Evolutionary conservation across 2,888 invertebrate genomes (phyloP).

Genomic region (Pimpla rufipes): DNA sequence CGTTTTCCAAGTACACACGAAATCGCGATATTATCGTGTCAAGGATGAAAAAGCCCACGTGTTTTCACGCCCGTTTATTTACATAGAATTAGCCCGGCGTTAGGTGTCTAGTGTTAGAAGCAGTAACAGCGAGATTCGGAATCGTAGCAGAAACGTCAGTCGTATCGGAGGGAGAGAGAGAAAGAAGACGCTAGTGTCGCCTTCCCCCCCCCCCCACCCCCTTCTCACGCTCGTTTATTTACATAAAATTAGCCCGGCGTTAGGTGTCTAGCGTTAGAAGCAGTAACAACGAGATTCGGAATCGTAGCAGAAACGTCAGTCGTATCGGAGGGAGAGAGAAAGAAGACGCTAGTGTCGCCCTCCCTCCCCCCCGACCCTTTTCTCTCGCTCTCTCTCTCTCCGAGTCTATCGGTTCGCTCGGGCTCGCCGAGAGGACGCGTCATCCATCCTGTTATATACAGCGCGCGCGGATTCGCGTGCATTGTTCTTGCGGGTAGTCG

Average conservation of each 20-base stretch:
- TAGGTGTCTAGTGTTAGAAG: neutral
- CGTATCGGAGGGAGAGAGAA: neutral
- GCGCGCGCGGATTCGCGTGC: slow-evolving; percentile 45
- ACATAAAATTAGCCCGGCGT: neutral
- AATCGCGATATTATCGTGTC: no score
- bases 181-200: neutral
- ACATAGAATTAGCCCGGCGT: neutral
- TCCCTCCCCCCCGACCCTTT: neutral
- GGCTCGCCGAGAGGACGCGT: slow-evolving; percentile 24
- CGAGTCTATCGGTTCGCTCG: slow-evolving; percentile 32
- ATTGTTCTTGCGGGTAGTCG: slow-evolving; percentile 55
- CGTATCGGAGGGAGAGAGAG: neutral
- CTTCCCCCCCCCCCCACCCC: neutral
- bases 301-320: neutral
- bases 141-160: neutral
- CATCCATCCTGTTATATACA: slow-evolving; percentile 51
- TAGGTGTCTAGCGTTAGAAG: neutral
- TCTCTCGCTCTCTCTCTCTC: slow-evolving; percentile 56
- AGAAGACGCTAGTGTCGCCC: neutral
- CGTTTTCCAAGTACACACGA: no score
- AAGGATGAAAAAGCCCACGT: neutral
- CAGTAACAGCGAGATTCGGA: neutral
- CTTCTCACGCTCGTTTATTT: no score
- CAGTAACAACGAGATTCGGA: neutral
- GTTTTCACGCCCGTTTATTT: no score